Conservation (phyloP, 2,113 vertebrate genomes). For the Turdus rufiventris region DNA sequence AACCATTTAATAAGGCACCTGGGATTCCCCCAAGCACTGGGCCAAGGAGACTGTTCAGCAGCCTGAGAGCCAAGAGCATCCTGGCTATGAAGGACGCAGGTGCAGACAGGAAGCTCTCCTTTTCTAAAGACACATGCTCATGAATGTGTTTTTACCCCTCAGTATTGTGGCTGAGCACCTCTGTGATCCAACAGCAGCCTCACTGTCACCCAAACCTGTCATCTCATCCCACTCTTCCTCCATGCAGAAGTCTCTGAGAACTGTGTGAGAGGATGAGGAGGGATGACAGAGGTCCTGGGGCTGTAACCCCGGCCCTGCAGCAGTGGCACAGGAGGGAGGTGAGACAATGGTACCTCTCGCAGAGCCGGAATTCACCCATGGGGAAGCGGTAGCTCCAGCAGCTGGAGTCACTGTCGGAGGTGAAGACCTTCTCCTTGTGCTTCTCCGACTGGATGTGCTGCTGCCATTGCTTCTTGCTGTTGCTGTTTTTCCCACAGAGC, state of each 20-base stretch:
- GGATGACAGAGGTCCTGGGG: not conserved
- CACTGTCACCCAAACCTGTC: not conserved
- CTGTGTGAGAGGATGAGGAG: not conserved
- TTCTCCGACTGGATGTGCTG: constrained; percentile 92
- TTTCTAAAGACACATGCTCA: not conserved
- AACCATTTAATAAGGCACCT: not conserved
- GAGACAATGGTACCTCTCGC: constrained; percentile 73
- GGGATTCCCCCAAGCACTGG: not conserved
- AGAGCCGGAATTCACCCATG: constrained; percentile 81
- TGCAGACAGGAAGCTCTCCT: not conserved
- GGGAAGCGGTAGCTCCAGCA: constrained; percentile 92
- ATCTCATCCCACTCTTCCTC: not conserved
- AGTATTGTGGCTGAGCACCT: not conserved
- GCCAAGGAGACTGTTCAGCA: not conserved
- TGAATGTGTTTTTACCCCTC: not conserved
- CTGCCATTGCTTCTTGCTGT: constrained; percentile 96
- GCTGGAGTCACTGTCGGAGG: constrained; percentile 85
- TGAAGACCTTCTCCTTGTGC: constrained; percentile 95
- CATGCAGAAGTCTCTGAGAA: not conserved
- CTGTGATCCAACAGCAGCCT: not conserved
- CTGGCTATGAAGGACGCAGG: not conserved
- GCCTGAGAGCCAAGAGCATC: not conserved
- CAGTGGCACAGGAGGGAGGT: not conserved
- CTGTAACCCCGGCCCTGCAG: not conserved
- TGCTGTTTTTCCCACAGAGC: constrained; percentile 93